Evolutionary conservation across 2,888 invertebrate genomes (phyloP).

Genomic region (Plebejus argus): DNA sequence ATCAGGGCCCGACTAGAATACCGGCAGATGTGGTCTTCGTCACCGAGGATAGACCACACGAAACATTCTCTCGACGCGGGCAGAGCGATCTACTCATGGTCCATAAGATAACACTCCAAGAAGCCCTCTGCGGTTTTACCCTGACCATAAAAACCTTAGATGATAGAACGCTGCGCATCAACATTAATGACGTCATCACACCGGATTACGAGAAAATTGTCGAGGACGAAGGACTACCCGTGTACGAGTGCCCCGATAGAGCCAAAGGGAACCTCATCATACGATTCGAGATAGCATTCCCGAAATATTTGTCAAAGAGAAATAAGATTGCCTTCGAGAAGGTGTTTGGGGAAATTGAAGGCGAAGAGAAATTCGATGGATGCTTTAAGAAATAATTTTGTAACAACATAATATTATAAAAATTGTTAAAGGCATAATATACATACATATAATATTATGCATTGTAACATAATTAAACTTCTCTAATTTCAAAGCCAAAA

Average conservation of each 20-base stretch:
- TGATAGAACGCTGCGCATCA: conserved; percentile 83
- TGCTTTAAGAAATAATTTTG: neutral
- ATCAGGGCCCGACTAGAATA: conserved; percentile 87
- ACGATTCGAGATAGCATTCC: conserved; percentile 79
- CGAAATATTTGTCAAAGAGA: conserved; percentile 68
- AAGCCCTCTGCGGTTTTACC: conserved; percentile 86
- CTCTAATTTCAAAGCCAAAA: too few species aligned
- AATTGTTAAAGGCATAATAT: neutral
- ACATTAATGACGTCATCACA: conserved; percentile 86
- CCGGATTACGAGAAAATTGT: conserved; percentile 86
- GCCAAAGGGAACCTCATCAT: conserved; percentile 86
- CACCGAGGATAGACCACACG: conserved; percentile 86
- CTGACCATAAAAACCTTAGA: conserved; percentile 86
- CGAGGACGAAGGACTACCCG: conserved; percentile 87
- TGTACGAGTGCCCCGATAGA: conserved; percentile 80
- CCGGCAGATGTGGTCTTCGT: conserved; percentile 89
- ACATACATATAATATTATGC: neutral
- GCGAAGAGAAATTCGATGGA: conserved; percentile 62
- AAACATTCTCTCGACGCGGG: conserved; percentile 83
- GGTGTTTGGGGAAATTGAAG: conserved; percentile 62
- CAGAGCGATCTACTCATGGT: conserved; percentile 83
- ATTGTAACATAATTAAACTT: neutral
- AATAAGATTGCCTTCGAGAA: conserved; percentile 67
- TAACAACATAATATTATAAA: neutral
- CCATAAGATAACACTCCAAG: conserved; percentile 82